Evolutionary conservation across 2,888 invertebrate genomes (phyloP).

Genomic region (Nudaria mundana): DNA sequence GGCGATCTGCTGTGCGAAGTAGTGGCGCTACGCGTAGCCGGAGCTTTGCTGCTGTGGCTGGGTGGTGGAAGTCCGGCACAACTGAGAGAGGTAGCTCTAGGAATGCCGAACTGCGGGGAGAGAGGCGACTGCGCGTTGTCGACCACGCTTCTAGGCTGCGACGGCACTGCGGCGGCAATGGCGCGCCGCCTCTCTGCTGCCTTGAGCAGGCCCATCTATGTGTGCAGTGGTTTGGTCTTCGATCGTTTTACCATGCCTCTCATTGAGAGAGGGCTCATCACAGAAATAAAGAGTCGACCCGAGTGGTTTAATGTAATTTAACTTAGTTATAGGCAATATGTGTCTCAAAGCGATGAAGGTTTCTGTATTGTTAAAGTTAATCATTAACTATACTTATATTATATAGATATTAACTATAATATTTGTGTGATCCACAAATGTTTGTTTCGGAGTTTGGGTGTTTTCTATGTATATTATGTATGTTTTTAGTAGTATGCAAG

Average conservation of each 20-base stretch:
- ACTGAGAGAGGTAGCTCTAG: constrained; percentile 46
- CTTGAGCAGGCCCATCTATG: constrained; percentile 44
- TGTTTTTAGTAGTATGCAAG: too few relatives aligned
- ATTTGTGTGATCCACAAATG: too few relatives aligned
- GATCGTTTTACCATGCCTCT: constrained; percentile 52
- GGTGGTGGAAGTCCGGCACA: constrained; percentile 33
- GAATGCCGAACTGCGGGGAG: constrained; percentile 32
- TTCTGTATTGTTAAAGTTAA: too few relatives aligned
- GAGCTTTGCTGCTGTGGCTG: constrained; percentile 58
- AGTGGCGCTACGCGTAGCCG: constrained; percentile 46
- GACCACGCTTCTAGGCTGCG: constrained; percentile 32
- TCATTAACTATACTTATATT: too few relatives aligned
- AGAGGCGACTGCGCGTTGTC: constrained; percentile 19
- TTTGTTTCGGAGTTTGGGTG: too few relatives aligned
- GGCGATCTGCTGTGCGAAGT: constrained; percentile 48
- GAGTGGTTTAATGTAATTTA: too few relatives aligned
- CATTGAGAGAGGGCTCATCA: constrained; percentile 38
- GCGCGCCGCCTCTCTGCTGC: constrained; percentile 46
- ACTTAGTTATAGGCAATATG: constrained; percentile 7
- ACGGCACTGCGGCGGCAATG: constrained; percentile 29
- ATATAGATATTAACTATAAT: too few relatives aligned
- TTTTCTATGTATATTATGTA: too few relatives aligned
- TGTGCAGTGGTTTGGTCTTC: constrained; percentile 39
- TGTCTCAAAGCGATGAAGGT: neutral
- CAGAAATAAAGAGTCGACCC: constrained; percentile 50